These are phyloP conservation scores for Varanus komodoensis DNA, from an alignment of 2,113 vertebrate species.

Conservation along the genomic window DNA sequence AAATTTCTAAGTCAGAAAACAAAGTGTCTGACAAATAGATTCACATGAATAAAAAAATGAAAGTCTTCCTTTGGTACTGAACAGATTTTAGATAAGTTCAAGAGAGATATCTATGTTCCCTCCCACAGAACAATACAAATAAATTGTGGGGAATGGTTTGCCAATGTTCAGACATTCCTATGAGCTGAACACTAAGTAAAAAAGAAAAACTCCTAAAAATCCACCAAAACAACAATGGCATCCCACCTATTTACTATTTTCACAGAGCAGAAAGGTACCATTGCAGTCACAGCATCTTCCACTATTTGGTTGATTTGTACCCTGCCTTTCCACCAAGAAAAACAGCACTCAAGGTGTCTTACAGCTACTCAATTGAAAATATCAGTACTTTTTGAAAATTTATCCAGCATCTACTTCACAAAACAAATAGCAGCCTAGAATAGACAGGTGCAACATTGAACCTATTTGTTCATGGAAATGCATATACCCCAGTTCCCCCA, in stretches of 20 bases:
- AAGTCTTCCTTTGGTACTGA: background rate
- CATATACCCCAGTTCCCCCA: background rate
- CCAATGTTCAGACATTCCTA: background rate
- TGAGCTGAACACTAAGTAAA: background rate
- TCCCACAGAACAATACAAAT: background rate
- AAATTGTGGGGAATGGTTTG: background rate
- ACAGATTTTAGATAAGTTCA: background rate
- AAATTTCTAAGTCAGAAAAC: background rate
- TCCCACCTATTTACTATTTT: background rate
- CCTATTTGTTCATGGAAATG: background rate
- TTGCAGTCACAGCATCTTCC: background rate
- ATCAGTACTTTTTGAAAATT: background rate
- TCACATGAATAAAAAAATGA: background rate
- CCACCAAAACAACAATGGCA: background rate
- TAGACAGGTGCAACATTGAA: background rate
- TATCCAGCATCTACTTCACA: background rate
- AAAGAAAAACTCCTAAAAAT: background rate
- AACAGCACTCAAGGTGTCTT: too few species aligned
- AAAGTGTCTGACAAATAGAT: background rate
- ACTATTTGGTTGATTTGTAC: background rate
- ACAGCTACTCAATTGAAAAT: background rate
- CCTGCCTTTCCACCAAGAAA: too few species aligned
- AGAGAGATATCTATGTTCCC: background rate
- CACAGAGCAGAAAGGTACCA: background rate
- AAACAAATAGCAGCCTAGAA: background rate